Evolutionary conservation across 2,797 vertebrate species (phyloP).

Genomic region (Esox masquinongy): DNA sequence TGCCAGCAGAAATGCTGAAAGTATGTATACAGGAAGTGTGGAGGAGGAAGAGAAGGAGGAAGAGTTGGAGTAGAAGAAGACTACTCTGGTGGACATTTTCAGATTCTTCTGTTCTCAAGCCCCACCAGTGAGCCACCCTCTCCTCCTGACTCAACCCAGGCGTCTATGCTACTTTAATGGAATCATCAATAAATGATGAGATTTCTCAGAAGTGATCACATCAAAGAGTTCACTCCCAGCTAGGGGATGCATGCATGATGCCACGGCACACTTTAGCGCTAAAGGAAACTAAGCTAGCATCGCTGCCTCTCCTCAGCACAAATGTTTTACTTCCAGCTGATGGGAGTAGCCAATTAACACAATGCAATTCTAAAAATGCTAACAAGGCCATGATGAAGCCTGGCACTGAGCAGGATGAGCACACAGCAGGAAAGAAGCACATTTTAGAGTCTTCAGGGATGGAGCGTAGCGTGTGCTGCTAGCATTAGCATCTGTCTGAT

Average conservation of each 20-base stretch:
- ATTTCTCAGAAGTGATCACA: conserved; percentile 81
- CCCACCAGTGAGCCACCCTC: conserved; percentile 27
- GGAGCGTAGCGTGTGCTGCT: conserved; percentile 4
- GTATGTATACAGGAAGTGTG: conserved; percentile 25
- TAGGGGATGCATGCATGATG: conserved; percentile 63
- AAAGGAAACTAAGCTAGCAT: conserved; percentile 53
- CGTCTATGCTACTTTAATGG: conserved; percentile 76
- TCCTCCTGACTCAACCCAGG: conserved; percentile 54
- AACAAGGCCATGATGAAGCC: conserved; percentile 25
- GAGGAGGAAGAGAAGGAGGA: conserved; percentile 17
- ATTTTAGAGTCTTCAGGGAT: conserved; percentile 22
- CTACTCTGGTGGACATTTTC: conserved; percentile 33
- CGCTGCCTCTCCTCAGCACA: conserved; percentile 63
- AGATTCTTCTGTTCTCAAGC: conserved; percentile 38
- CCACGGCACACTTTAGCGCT: conserved; percentile 68
- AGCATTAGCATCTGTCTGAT: conserved; percentile 21
- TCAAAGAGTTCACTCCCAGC: conserved; percentile 79
- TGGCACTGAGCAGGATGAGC: background rate
- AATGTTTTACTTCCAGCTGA: conserved; percentile 68
- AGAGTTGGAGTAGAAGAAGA: conserved; percentile 20
- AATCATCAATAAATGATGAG: conserved; percentile 87
- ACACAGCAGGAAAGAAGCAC: conserved; percentile 1
- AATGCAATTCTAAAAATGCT: conserved; percentile 48
- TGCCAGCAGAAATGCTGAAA: conserved; percentile 19
- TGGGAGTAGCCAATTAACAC: conserved; percentile 66